phyloP scores from a whole-genome alignment of 2,888 invertebrate genomes.

The Trachelus stipa region DNA sequence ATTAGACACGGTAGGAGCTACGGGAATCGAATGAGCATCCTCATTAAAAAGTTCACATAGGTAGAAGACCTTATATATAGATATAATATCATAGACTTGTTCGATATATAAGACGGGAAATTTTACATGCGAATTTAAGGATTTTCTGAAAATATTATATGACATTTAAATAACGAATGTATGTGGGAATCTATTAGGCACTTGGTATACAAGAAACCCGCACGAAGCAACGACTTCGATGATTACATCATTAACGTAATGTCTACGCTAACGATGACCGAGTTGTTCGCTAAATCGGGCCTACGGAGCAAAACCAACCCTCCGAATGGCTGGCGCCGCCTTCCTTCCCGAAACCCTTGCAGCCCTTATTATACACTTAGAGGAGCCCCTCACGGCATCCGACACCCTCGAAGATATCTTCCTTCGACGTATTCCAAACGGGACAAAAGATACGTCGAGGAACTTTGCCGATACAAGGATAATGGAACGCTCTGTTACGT shows the following conservation, averaged over 20 bases:
- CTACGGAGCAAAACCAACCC: slow-evolving; percentile 22
- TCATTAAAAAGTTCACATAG: neutral
- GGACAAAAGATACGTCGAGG: slow-evolving; percentile 10
- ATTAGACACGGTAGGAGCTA: neutral
- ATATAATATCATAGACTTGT: neutral
- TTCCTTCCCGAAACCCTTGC: slow-evolving; percentile 14
- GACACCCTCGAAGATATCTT: neutral
- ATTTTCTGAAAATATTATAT: neutral
- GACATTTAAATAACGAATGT: neutral
- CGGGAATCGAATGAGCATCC: neutral
- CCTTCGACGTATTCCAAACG: neutral
- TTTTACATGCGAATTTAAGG: neutral
- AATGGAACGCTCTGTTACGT: neutral
- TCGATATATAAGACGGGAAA: neutral
- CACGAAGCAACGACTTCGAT: slow-evolving; percentile 10
- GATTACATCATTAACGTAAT: slow-evolving; percentile 29
- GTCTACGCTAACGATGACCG: slow-evolving; percentile 22
- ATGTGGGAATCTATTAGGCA: neutral
- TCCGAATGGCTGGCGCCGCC: slow-evolving; percentile 7
- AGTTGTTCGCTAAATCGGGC: slow-evolving; percentile 30
- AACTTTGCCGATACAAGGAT: slow-evolving; percentile 1
- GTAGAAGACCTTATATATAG: neutral
- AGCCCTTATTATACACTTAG: neutral
- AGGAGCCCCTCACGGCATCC: neutral
- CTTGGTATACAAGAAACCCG: neutral